Evolutionary conservation across 1,140 invertebrate genomes (phyloP).

Genomic region (Cotesia glomerata): DNA sequence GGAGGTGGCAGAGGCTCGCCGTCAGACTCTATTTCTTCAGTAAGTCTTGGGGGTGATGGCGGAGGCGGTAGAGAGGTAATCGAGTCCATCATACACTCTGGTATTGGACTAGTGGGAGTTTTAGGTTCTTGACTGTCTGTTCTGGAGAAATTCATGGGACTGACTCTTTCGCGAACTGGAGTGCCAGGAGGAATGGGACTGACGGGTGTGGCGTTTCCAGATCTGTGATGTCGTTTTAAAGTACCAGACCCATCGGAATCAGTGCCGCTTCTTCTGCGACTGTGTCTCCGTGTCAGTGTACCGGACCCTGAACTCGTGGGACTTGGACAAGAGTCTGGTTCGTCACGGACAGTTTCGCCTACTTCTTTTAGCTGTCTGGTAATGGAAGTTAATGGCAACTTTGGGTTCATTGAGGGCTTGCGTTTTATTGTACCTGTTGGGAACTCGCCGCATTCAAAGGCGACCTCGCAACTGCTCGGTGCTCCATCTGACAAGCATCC

Average conservation of each 20-base stretch:
- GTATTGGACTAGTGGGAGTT: slow-evolving; percentile 58
- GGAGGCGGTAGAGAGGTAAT: slow-evolving; percentile 66
- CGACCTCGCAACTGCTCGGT: slow-evolving; percentile 70
- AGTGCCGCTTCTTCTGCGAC: slow-evolving; percentile 65
- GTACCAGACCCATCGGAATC: slow-evolving; percentile 71
- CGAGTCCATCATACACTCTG: slow-evolving; percentile 64
- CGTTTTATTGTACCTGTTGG: slow-evolving; percentile 80
- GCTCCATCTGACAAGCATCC: slow-evolving; percentile 80
- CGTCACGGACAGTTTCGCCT: slow-evolving; percentile 68
- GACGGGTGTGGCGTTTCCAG: slow-evolving; percentile 63
- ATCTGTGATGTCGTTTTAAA: slow-evolving; percentile 65
- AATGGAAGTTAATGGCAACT: slow-evolving; percentile 88
- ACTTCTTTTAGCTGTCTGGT: slow-evolving; percentile 87
- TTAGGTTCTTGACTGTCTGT: slow-evolving; percentile 55
- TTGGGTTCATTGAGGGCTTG: slow-evolving; percentile 87
- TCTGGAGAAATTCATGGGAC: slow-evolving; percentile 54
- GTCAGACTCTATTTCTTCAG: slow-evolving; percentile 51
- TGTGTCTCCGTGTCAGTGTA: slow-evolving; percentile 66
- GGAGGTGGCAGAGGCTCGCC: slow-evolving; percentile 66
- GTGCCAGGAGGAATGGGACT: slow-evolving; percentile 61
- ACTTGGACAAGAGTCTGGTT: slow-evolving; percentile 57
- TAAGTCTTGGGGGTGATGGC: slow-evolving; percentile 64
- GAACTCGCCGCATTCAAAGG: slow-evolving; percentile 61
- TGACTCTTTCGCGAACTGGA: slow-evolving; percentile 61
- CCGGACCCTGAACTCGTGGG: slow-evolving; percentile 60